Percentiles rank a stretch among this genome's conserved stretches.
These are phyloP conservation scores for Panthera leo DNA, from an alignment of 2,113 vertebrate genomes.

Conservation along the genomic window DNA sequence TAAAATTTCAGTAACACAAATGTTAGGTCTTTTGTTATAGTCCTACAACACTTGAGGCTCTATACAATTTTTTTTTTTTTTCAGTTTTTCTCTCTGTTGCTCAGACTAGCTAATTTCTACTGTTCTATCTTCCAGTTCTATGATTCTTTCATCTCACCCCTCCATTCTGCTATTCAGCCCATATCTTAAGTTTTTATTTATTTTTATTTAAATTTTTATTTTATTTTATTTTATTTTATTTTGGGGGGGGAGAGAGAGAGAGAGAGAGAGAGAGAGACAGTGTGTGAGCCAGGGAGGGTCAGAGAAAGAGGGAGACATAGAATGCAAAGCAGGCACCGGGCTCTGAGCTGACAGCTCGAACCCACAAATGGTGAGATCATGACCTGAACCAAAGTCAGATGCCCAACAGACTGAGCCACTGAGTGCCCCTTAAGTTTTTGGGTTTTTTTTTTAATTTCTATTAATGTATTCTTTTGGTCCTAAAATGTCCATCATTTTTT, in stretches of 20 bases:
- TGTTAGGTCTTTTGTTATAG: neutral
- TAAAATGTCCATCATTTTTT: neutral
- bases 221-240: too few relatives aligned
- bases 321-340: too few relatives aligned
- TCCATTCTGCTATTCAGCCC: neutral
- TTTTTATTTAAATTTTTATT: too few relatives aligned
- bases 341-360: too few relatives aligned
- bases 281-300: too few relatives aligned
- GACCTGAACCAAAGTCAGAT: too few relatives aligned
- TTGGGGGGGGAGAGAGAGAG: too few relatives aligned
- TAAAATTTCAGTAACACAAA: neutral
- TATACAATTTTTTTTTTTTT: neutral
- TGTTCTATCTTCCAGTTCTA: neutral
- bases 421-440: neutral
- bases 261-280: too few relatives aligned
- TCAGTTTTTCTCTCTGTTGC: neutral
- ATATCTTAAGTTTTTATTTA: neutral
- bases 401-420: too few relatives aligned
- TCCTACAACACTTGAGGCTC: neutral
- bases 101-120: neutral
- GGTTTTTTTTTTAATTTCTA: neutral
- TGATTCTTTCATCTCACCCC: neutral
- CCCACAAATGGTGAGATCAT: too few relatives aligned
- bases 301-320: too few relatives aligned
- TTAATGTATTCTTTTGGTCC: neutral